phyloP scores from a whole-genome alignment of 2,797 vertebrate species.

The Dendrocincla tyrannina region DNA sequence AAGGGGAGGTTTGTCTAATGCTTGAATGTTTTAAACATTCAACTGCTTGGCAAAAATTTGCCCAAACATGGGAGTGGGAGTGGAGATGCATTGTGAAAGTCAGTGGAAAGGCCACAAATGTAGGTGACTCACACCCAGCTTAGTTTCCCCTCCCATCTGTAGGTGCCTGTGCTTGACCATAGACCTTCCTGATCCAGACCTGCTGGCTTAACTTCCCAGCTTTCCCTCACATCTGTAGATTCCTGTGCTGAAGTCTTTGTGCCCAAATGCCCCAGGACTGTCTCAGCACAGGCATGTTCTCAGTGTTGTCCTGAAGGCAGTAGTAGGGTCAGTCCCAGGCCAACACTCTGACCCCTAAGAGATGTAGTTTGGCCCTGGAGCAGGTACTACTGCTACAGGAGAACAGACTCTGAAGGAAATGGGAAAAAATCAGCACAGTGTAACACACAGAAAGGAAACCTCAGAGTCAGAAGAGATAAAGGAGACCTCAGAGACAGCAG shows the following conservation, averaged over 20 bases:
- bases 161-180: not conserved
- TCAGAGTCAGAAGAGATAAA: no score
- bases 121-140: not conserved
- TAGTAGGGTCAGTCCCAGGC: not conserved
- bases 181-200: no score
- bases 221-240: not conserved
- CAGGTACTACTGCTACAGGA: not conserved
- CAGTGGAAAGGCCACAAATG: not conserved
- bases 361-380: not conserved
- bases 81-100: not conserved
- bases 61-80: not conserved
- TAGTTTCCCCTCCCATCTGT: not conserved
- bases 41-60: not conserved
- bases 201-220: no score
- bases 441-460: not conserved
- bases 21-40: not conserved
- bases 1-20: not conserved
- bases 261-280: not conserved
- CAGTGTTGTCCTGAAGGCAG: not conserved
- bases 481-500: no score
- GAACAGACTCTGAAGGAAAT: not conserved
- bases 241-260: not conserved
- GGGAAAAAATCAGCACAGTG: not conserved
- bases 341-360: not conserved
- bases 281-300: not conserved